These are phyloP conservation scores for Oreohelix idahoensis DNA, from an alignment of 1,140 invertebrate genomes.

Conservation along the genomic window DNA sequence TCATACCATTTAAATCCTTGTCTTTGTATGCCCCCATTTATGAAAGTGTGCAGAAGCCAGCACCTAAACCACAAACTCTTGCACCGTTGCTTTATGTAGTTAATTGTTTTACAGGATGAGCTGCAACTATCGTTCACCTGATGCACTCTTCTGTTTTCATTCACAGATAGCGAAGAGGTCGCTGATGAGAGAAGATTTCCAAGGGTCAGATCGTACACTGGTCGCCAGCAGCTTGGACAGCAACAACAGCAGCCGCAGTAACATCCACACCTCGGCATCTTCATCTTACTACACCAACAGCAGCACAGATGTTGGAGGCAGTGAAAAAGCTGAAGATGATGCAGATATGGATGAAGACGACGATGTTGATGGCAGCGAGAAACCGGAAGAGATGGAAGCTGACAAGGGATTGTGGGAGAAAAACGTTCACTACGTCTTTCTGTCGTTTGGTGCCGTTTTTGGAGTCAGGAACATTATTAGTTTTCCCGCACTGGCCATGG, in stretches of 20 bases:
- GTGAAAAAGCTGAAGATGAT: constrained; percentile 13
- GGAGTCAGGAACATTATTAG: constrained; percentile 30
- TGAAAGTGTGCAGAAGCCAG: too few relatives aligned
- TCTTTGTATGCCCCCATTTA: too few relatives aligned
- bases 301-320: constrained; percentile 1
- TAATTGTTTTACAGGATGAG: too few relatives aligned
- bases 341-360: constrained; percentile 15
- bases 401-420: constrained; percentile 35
- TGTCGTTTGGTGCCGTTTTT: constrained; percentile 29
- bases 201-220: constrained; percentile 29
- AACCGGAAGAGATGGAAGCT: constrained; percentile 28
- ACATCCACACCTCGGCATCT: constrained; percentile 30
- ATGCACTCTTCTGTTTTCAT: neutral
- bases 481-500: constrained; percentile 38
- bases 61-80: too few relatives aligned
- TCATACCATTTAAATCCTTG: too few relatives aligned
- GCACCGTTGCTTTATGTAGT: too few relatives aligned
- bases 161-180: constrained; percentile 10
- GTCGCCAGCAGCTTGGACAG: constrained; percentile 30
- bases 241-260: constrained; percentile 37
- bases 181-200: constrained; percentile 14
- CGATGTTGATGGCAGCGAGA: constrained; percentile 13
- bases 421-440: constrained; percentile 21
- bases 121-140: neutral
- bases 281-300: constrained; percentile 38